These are phyloP conservation scores for Danionella cerebrum DNA, from an alignment of 2,113 vertebrate genomes.

Conservation along the genomic window DNA sequence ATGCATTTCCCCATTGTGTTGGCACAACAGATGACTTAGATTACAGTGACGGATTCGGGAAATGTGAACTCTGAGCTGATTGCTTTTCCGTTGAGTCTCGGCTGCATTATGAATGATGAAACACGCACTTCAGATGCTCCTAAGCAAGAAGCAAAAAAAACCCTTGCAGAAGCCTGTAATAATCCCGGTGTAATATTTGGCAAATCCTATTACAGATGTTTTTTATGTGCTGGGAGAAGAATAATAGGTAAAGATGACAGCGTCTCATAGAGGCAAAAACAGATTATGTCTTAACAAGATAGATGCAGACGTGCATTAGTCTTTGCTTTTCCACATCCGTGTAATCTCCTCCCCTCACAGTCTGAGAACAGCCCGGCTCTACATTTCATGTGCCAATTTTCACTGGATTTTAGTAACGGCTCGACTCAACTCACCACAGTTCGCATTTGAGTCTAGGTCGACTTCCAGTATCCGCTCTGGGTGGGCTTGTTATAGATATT, in stretches of 20 bases:
- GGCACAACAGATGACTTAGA: constrained; percentile 26
- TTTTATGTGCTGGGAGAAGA: background rate
- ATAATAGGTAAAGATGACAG: constrained; percentile 10
- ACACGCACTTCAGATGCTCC: background rate
- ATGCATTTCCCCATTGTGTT: constrained; percentile 40
- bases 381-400: constrained; percentile 8
- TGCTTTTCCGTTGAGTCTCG: constrained; percentile 31
- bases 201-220: constrained; percentile 20
- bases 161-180: constrained; percentile 1
- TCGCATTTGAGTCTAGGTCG: too few relatives aligned
- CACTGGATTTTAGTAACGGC: too few relatives aligned
- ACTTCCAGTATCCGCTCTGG: too few relatives aligned
- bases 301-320: constrained; percentile 9
- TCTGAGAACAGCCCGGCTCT: background rate
- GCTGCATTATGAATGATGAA: constrained; percentile 33
- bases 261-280: constrained; percentile 8
- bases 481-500: too few relatives aligned
- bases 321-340: constrained; percentile 9
- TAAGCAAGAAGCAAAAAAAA: background rate
- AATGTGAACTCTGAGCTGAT: constrained; percentile 27
- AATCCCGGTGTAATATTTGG: constrained; percentile 18
- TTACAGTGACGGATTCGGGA: constrained; percentile 28
- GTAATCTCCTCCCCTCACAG: background rate
- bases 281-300: constrained; percentile 26
- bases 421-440: too few relatives aligned